Percentiles rank a stretch among this genome's conserved stretches.
phyloP scores from a whole-genome alignment of 1,140 invertebrate genomes.

The Zophobas morio region DNA sequence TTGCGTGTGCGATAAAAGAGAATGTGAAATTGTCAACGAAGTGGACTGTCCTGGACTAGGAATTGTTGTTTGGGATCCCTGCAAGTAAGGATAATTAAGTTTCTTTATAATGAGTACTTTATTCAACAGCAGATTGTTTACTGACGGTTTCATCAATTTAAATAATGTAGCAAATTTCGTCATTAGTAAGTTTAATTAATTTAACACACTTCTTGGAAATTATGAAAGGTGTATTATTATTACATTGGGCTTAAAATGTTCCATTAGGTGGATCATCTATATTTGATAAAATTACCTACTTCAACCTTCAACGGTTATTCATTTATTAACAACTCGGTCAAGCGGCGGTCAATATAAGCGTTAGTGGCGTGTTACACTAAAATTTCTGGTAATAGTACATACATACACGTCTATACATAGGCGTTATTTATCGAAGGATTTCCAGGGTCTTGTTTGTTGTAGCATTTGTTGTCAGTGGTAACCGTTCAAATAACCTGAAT shows the following conservation, averaged over 20 bases:
- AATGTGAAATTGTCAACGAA: constrained; percentile 73
- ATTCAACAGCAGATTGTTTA: too few relatives aligned
- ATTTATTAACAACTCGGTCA: constrained; percentile 20
- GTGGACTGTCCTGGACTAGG: constrained; percentile 74
- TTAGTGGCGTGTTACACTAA: constrained; percentile 11
- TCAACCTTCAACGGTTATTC: neutral
- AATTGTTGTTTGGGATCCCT: constrained; percentile 75
- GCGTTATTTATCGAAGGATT: constrained; percentile 9
- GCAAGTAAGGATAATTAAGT: constrained; percentile 68
- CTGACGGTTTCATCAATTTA: too few relatives aligned
- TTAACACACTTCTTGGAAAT: too few relatives aligned
- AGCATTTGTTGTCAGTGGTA: constrained; percentile 31
- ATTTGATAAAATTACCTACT: neutral
- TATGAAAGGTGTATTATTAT: too few relatives aligned
- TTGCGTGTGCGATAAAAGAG: constrained; percentile 73
- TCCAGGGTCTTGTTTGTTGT: constrained; percentile 24
- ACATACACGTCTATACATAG: neutral
- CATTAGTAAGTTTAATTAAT: too few relatives aligned
- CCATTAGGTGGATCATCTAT: too few relatives aligned
- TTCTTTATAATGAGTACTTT: too few relatives aligned
- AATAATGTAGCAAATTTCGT: too few relatives aligned
- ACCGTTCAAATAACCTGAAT: neutral
- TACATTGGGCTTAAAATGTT: too few relatives aligned
- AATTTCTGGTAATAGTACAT: neutral
- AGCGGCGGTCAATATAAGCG: constrained; percentile 26